Percentiles rank a stretch among this genome's conserved stretches.
phyloP scores from a whole-genome alignment of 2,888 invertebrate species.

The Lasioglossum lativentre region DNA sequence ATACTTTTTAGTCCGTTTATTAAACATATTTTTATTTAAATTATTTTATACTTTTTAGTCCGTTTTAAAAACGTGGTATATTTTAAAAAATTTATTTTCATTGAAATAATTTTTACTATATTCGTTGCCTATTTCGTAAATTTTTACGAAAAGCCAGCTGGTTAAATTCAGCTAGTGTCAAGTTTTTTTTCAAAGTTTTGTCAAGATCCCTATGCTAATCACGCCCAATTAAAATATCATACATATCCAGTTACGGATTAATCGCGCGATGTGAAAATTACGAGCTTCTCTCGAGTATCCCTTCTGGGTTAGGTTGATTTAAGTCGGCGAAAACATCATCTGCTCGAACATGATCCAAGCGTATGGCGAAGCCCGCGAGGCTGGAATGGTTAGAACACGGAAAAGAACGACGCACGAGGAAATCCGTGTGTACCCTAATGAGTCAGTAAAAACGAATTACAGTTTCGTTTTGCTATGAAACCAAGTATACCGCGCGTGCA shows the following conservation, averaged over 20 bases:
- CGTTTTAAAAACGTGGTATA: too few species aligned
- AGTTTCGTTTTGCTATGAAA: conserved; percentile 39
- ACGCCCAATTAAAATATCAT: not conserved
- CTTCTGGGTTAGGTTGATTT: not conserved
- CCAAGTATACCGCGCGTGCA: conserved; percentile 12
- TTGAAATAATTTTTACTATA: too few species aligned
- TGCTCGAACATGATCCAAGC: not conserved
- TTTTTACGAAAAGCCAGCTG: too few species aligned
- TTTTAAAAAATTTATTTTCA: too few species aligned
- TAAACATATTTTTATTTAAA: too few species aligned
- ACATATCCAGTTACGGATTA: not conserved
- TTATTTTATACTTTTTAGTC: too few species aligned
- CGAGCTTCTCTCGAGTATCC: not conserved
- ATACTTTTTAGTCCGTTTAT: too few species aligned
- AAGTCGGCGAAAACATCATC: conserved; percentile 8
- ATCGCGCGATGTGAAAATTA: not conserved
- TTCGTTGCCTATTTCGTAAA: too few species aligned
- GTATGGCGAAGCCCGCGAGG: not conserved
- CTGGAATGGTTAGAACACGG: conserved; percentile 9
- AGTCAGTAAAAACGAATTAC: conserved; percentile 44
- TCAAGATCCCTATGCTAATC: too few species aligned
- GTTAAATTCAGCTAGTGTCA: too few species aligned
- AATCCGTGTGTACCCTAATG: conserved; percentile 18
- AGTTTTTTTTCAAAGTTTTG: too few species aligned
- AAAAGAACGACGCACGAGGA: conserved; percentile 17